Evolutionary conservation across 1,140 invertebrate species (phyloP).

Genomic region (Heliconius hewitsoni): DNA sequence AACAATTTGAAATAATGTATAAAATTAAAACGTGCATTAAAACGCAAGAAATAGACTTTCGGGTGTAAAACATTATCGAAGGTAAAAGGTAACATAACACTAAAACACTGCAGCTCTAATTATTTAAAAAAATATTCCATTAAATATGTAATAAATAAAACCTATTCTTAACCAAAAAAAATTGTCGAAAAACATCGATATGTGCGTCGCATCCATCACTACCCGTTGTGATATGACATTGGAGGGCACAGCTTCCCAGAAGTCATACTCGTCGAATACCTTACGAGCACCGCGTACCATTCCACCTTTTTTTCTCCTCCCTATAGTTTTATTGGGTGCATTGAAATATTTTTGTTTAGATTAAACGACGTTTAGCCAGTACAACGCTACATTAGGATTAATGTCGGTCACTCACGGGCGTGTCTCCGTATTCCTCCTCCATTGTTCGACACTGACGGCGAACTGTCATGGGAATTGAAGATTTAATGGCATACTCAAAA

Average conservation of each 20-base stretch:
- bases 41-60: no score
- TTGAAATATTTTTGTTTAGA: conserved; percentile 81
- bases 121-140: neutral
- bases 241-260: conserved; percentile 72
- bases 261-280: conserved; percentile 76
- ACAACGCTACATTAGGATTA: conserved; percentile 78
- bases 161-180: neutral
- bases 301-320: conserved; percentile 66
- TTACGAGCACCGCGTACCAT: conserved; percentile 69
- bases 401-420: conserved; percentile 71
- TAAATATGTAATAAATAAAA: neutral
- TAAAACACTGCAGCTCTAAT: no score
- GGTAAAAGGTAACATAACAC: no score
- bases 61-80: no score
- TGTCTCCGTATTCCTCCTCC: conserved; percentile 42
- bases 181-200: conserved; percentile 51
- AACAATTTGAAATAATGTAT: no score
- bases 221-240: conserved; percentile 77
- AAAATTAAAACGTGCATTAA: no score
- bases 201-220: conserved; percentile 50
- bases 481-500: conserved; percentile 45
- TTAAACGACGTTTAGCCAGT: conserved; percentile 75
- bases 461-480: conserved; percentile 50
- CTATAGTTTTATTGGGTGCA: conserved; percentile 76
- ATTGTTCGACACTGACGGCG: conserved; percentile 51